Evolutionary conservation across 2,797 vertebrate genomes (phyloP), one percentile per base, ranked within the genome.

Genomic region (Tolypeutes matacus): DNA sequence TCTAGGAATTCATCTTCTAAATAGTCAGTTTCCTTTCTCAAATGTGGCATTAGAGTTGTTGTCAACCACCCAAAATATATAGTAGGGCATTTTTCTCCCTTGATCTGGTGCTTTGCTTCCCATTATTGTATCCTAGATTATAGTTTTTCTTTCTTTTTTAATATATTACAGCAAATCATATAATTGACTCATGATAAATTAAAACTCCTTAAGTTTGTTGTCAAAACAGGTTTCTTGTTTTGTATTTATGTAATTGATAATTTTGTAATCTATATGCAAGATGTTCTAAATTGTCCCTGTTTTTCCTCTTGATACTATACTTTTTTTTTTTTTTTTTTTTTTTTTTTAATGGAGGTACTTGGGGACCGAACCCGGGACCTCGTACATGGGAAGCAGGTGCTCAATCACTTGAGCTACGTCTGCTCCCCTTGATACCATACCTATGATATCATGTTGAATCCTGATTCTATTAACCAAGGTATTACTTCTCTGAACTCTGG

Each of bases 191-290:
- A 53, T 60, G 31, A 69, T 90, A 73, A 85, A 65, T 56, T 46
- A 42, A 65, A 91, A 87, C 29, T 31, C 5, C n/a, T 3, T 60
- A 53, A n/a, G 14, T 25, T 83, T 72, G 49, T 77, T 87, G 21
- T 90, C 34, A 76, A 82, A 70, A 29, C 15, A 62, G 20, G 34
- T 76, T 93, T 83, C 20, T 56, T 56, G 60, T 87, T 92, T 83
- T 76, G 29, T 69, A n/a, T 87, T 95, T 81, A 65, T 80, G n/a
- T 91, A 91, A 90, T 56, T 85, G 42, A 29, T 78, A 78, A 60
- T 70, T 70, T 21, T 56, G 70, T 84, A 53, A 62, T 81, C 15
- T 87, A 56, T 67, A 39, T 84, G 56, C 34, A 39, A 39, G 46
- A 42, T 93, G 62, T 27, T 18, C 4, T 31, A 49, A 67, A 14